Evolutionary conservation across 1,140 invertebrate species (phyloP), one percentile per base, ranked within the genome.

Genomic region (Vollenhovia emeryi): DNA sequence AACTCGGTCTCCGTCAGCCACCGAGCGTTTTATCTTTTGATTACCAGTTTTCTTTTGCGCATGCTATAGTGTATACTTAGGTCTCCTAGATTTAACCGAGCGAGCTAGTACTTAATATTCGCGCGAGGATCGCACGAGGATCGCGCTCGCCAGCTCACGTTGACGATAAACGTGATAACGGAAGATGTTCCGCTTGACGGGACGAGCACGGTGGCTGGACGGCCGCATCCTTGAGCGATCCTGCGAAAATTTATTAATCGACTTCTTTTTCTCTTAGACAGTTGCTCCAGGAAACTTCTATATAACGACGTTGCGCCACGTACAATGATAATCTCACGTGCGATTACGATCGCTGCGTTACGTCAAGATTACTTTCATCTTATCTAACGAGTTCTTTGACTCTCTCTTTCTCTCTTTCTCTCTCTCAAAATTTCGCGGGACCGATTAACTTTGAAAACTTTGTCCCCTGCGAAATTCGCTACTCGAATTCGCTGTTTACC

Each of bases 211-310:
- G 33, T 59, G 24, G 33, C 18, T 33, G 30, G 6, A 15, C 24
- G n/a, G 78, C 45, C 48, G 66, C 36, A 48, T 84, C 60, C 87
- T 75, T 52, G 68, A 24, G 78, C 83, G 87, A 89, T 80, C 74
- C 52, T 15, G 62, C 36, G 36, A 66, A 55, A 18, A 59, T 74
- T 76, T 89, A 89, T 89, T 89, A 89, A 89, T 89, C 84, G 87
- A 89, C 48, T 57, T 89, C 40, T 68, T 89, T 73, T 76, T 90
- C 84, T 84, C 43, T 89, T 82, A 89, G 85, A 84, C 86, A 90
- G 82, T 86, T 89, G 80, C 76, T 90, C 71, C 88, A 90, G 92
- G 92, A 92, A 93, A 90, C 90, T 91, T 92, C 89, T 90, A 69
- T 91, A 80, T 93, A 91, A 87, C 88, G 79, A 91, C 83, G 62